Conservation (phyloP, 2,113 vertebrate genomes). For the Microtus oregoni region DNA sequence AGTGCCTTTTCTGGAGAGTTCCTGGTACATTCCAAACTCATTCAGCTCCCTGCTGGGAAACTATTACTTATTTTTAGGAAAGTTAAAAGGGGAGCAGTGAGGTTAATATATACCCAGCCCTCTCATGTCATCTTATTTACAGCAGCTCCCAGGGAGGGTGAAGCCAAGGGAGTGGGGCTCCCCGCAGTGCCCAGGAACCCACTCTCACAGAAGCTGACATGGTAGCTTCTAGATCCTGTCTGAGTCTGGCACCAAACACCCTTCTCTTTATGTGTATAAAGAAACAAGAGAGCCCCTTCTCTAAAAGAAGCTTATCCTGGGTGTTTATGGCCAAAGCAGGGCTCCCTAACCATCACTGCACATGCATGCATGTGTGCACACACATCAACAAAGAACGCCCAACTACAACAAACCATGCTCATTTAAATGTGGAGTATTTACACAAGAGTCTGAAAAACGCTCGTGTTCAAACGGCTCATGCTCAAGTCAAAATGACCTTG, state of each 20-base stretch:
- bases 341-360: fast-evolving
- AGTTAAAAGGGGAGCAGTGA: neutral
- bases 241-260: neutral
- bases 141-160: neutral
- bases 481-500: neutral
- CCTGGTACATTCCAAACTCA: fast-evolving
- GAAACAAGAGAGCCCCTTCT: neutral
- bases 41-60: neutral
- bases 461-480: fast-evolving
- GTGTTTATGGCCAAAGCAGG: fast-evolving
- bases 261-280: neutral
- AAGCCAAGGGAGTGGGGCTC: fast-evolving
- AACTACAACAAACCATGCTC: neutral
- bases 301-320: neutral
- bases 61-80: neutral
- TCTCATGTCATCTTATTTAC: neutral
- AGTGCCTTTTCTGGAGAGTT: neutral
- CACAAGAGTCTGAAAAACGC: neutral
- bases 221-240: fast-evolving
- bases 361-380: neutral
- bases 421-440: fast-evolving
- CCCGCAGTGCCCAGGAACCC: neutral
- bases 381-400: neutral
- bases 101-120: neutral
- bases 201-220: neutral